These are phyloP conservation scores for Peromyscus nudipes DNA, from an alignment of 2,797 vertebrate genomes.

Conservation along the genomic window DNA sequence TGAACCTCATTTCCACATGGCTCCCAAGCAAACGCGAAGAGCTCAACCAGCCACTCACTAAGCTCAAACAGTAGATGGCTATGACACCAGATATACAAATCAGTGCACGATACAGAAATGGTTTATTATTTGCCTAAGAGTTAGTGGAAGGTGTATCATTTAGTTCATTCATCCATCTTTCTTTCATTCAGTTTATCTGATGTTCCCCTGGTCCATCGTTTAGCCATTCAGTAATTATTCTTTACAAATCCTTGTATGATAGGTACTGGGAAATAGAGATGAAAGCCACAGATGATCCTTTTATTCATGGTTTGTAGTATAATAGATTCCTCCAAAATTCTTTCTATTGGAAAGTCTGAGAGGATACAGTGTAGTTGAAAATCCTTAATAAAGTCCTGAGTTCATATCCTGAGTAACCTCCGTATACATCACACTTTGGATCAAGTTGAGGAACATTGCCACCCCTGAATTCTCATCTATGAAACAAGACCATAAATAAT, in stretches of 20 bases:
- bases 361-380: not conserved
- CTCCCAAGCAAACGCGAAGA: not conserved
- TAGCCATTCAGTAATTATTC: not conserved
- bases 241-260: not conserved
- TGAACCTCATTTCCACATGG: not conserved
- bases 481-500: not conserved
- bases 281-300: not conserved
- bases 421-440: not conserved
- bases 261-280: not conserved
- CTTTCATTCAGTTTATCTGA: not conserved
- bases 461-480: not conserved
- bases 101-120: not conserved
- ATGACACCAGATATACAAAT: not conserved
- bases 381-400: not conserved
- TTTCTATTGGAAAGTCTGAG: slow-evolving; percentile 8
- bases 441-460: not conserved
- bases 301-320: not conserved
- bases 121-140: not conserved
- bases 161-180: not conserved
- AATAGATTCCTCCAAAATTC: not conserved
- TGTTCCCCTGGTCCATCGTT: not conserved
- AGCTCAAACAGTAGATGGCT: not conserved
- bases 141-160: not conserved
- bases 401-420: not conserved
- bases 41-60: not conserved